Evolutionary conservation across 2,888 invertebrate genomes (phyloP).

Genomic region (Drosophila kuntzei): DNA sequence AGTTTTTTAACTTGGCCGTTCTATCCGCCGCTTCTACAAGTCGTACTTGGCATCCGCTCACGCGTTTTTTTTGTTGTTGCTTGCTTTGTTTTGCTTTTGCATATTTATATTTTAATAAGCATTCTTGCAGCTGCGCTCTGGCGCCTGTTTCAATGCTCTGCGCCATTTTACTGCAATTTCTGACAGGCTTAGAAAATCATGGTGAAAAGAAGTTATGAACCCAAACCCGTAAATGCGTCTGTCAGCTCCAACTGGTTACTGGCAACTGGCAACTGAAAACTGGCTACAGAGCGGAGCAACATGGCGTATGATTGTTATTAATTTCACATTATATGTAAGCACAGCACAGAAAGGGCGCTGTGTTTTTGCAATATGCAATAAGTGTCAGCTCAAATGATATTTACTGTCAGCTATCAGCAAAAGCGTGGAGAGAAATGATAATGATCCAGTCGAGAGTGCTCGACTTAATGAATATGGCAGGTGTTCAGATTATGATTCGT

Average conservation of each 20-base stretch:
- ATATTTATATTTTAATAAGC: constrained; percentile 81
- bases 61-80: constrained; percentile 34
- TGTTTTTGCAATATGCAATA: constrained; percentile 73
- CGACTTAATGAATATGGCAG: constrained; percentile 8
- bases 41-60: constrained; percentile 48
- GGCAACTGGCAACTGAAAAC: constrained; percentile 56
- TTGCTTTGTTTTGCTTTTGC: constrained; percentile 62
- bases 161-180: constrained; percentile 80
- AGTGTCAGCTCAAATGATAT: constrained; percentile 76
- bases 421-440: constrained; percentile 12
- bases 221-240: constrained; percentile 67
- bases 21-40: constrained; percentile 17
- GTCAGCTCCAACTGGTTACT: constrained; percentile 75
- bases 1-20: constrained; percentile 74
- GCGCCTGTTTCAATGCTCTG: constrained; percentile 60
- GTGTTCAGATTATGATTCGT: not conserved
- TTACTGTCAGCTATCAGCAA: constrained; percentile 59
- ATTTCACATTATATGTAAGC: constrained; percentile 74
- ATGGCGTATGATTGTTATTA: constrained; percentile 80
- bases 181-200: constrained; percentile 80
- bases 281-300: constrained; percentile 49
- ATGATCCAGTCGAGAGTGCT: constrained; percentile 13
- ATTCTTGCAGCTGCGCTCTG: constrained; percentile 77
- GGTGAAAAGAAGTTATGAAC: constrained; percentile 74
- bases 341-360: constrained; percentile 39